Conservation (phyloP, 30 jellyfish, hydroid and myxozoan genomes). For the Morbakka virulenta region DNA sequence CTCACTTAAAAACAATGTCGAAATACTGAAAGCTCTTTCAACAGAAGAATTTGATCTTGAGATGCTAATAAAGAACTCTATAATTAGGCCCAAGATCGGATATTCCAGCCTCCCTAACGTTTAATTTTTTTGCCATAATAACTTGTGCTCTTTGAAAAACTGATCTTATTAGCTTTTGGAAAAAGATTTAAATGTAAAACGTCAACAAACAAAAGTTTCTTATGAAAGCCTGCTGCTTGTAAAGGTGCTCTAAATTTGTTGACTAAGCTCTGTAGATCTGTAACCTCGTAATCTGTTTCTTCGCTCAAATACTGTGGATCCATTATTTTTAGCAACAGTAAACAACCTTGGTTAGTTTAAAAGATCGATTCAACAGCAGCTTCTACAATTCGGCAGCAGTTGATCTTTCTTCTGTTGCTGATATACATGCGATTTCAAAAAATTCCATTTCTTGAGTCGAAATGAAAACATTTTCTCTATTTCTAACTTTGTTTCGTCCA, state of each 20-base stretch:
- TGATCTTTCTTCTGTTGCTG: neutral
- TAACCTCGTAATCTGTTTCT: neutral
- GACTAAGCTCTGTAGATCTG: neutral
- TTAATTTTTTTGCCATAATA: neutral
- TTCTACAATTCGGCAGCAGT: neutral
- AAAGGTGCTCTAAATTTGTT: neutral
- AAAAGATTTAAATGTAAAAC: too few species aligned
- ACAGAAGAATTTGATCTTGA: neutral
- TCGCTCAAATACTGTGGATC: neutral
- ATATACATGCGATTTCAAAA: neutral
- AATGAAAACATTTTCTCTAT: too few species aligned
- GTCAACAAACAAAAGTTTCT: too few species aligned
- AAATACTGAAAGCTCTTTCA: neutral
- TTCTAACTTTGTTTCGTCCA: constrained; percentile 17
- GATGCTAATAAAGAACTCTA: neutral
- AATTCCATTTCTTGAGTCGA: too few species aligned
- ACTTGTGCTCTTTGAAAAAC: neutral
- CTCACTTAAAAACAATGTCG: neutral
- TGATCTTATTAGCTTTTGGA: too few species aligned
- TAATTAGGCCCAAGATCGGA: neutral
- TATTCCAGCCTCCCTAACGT: neutral
- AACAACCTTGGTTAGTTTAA: neutral
- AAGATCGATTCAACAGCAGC: neutral
- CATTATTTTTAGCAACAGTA: too few species aligned
- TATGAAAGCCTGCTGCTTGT: too few species aligned